phyloP scores from a whole-genome alignment of 2,888 invertebrate species.

The Mythimna lalbum region DNA sequence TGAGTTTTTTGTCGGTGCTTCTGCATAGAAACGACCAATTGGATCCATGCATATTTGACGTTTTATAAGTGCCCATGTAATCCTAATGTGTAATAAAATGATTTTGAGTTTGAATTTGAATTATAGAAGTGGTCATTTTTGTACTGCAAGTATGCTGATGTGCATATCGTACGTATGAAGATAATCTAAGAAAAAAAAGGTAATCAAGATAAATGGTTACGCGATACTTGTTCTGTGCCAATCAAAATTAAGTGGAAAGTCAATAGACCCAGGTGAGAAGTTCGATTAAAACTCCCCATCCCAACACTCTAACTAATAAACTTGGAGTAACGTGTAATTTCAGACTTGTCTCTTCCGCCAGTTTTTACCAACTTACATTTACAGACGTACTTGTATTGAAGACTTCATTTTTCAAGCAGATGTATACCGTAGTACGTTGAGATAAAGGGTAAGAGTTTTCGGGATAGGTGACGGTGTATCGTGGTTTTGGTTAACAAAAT shows the following conservation, averaged over 20 bases:
- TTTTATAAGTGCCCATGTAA: too few relatives aligned
- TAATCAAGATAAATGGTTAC: conserved; percentile 14
- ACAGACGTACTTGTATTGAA: conserved; percentile 2
- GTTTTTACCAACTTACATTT: conserved; percentile 45
- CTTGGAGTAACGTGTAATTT: conserved; percentile 69
- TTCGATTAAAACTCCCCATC: conserved; percentile 61
- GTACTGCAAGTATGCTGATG: too few relatives aligned
- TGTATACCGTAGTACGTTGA: conserved; percentile 22
- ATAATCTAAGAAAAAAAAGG: too few relatives aligned
- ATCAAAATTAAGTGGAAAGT: conserved; percentile 65
- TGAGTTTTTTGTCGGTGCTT: too few relatives aligned
- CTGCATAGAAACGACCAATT: too few relatives aligned
- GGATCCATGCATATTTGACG: too few relatives aligned
- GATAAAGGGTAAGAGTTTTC: conserved; percentile 11
- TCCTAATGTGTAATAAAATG: too few relatives aligned
- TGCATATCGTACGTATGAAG: too few relatives aligned
- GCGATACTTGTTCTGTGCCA: conserved; percentile 43
- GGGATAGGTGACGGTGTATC: conserved; percentile 14
- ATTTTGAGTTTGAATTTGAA: not conserved
- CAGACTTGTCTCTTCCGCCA: conserved; percentile 66
- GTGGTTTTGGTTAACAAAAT: conserved; percentile 55
- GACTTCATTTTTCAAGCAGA: not conserved
- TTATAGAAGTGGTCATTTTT: not conserved
- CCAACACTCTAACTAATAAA: conserved; percentile 69
- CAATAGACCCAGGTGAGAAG: conserved; percentile 61